phyloP scores from a whole-genome alignment of 2,888 invertebrate genomes.

The Himalopsyche anomala region DNA sequence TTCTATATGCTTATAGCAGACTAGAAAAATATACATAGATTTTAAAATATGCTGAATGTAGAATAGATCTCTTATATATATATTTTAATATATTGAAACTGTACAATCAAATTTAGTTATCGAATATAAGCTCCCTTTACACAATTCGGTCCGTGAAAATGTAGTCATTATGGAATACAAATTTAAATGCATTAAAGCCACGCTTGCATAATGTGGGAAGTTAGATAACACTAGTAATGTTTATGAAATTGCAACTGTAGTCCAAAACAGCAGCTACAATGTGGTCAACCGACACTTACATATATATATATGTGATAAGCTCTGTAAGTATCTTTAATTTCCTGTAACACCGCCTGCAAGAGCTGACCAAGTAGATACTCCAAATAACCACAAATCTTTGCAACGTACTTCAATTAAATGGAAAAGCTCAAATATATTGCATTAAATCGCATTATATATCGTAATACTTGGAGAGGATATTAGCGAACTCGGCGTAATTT shows the following conservation, averaged over 20 bases:
- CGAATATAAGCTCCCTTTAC: neutral
- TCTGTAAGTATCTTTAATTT: constrained; percentile 60
- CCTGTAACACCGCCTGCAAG: constrained; percentile 52
- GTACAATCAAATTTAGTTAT: no score
- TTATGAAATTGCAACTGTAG: constrained; percentile 32
- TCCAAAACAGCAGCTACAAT: neutral
- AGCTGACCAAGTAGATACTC: constrained; percentile 46
- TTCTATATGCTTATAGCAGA: no score
- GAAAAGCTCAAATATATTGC: neutral
- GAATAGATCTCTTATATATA: no score
- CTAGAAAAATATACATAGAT: no score
- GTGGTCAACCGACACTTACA: neutral
- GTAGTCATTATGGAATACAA: constrained; percentile 11
- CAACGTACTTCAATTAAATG: neutral
- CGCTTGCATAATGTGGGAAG: constrained; percentile 36
- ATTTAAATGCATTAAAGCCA: constrained; percentile 20
- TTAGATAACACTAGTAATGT: constrained; percentile 43
- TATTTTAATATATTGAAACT: no score
- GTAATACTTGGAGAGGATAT: no score
- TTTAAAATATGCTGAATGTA: no score
- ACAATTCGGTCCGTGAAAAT: neutral
- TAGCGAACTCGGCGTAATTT: no score
- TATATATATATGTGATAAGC: constrained; percentile 18
- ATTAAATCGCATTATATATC: no score
- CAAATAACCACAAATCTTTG: neutral